These are phyloP conservation scores for Cataglyphis hispanica DNA, from an alignment of 1,140 invertebrate species.

Conservation along the genomic window DNA sequence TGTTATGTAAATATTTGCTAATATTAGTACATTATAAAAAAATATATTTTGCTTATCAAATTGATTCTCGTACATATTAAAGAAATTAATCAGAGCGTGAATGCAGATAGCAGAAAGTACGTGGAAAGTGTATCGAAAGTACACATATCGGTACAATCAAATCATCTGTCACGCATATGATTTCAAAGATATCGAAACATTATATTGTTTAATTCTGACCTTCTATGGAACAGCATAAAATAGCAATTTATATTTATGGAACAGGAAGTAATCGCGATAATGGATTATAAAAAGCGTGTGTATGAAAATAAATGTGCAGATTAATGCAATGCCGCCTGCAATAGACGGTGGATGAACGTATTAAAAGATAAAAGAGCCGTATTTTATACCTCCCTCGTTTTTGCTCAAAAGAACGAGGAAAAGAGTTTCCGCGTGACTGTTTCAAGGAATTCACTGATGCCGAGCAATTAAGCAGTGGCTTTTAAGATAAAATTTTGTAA, in stretches of 20 bases:
- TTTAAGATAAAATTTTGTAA: constrained; percentile 23
- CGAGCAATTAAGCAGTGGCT: constrained; percentile 17
- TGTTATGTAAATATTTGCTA: too few species aligned
- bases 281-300: background rate
- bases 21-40: too few species aligned
- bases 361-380: constrained; percentile 19
- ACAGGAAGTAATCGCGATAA: background rate
- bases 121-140: constrained; percentile 55
- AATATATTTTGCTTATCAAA: background rate
- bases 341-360: background rate
- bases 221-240: background rate
- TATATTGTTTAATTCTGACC: background rate
- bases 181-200: constrained; percentile 7
- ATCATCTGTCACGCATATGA: background rate
- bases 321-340: background rate
- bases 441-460: constrained; percentile 39
- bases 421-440: constrained; percentile 46
- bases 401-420: constrained; percentile 49
- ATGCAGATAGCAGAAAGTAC: constrained; percentile 27
- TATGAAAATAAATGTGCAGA: background rate
- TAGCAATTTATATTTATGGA: background rate
- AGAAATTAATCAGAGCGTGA: constrained; percentile 35
- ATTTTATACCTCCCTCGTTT: constrained; percentile 47
- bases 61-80: background rate
- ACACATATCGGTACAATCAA: constrained; percentile 11